These are phyloP conservation scores for Sinonovacula constricta DNA, from an alignment of 1,140 invertebrate genomes.

Conservation along the genomic window DNA sequence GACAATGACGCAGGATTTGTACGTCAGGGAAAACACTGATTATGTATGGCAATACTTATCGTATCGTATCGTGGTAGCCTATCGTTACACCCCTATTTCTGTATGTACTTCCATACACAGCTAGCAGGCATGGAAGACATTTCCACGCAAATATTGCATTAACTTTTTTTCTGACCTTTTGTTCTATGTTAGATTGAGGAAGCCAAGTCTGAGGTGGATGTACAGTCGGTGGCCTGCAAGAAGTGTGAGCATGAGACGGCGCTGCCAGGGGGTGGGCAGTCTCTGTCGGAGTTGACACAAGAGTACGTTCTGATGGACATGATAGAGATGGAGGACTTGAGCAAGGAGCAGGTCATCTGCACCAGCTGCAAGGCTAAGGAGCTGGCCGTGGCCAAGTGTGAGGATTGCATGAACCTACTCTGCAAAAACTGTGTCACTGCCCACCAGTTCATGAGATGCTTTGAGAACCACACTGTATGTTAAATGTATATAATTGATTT, in stretches of 20 bases:
- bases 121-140: no score
- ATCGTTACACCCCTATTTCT: no score
- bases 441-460: constrained; percentile 94
- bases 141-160: no score
- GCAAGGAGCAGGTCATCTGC: constrained; percentile 83
- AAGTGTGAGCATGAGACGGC: constrained; percentile 90
- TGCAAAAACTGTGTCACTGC: constrained; percentile 96
- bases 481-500: no score
- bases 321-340: constrained; percentile 89
- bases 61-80: no score
- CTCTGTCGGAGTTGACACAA: constrained; percentile 85
- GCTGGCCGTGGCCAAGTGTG: constrained; percentile 91
- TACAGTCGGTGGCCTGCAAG: constrained; percentile 81
- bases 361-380: constrained; percentile 82
- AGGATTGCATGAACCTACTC: constrained; percentile 94
- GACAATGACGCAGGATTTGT: no score
- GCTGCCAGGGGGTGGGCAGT: constrained; percentile 82
- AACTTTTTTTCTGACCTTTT: no score
- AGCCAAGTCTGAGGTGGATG: constrained; percentile 78
- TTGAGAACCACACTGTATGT: constrained; percentile 89
- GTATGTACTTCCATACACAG: no score
- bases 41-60: no score
- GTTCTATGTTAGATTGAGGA: constrained; percentile 78
- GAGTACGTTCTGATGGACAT: constrained; percentile 92
- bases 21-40: no score